Percentiles rank a stretch among this genome's conserved stretches.
Evolutionary conservation across 2,888 invertebrate genomes (phyloP).

Genomic region (Lasioglossum figueresi): DNA sequence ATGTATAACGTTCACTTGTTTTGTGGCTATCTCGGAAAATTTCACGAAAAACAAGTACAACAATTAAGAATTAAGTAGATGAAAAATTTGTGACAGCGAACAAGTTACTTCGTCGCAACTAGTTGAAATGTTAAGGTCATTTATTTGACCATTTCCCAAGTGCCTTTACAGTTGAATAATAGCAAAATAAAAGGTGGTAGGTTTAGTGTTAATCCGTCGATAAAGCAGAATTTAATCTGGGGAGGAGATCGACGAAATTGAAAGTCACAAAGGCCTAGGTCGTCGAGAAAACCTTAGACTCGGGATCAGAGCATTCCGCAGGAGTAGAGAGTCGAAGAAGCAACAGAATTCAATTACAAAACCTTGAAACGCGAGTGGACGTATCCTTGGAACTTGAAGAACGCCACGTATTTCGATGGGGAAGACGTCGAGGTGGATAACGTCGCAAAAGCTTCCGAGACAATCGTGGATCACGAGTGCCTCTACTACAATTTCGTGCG

Average conservation of each 20-base stretch:
- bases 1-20: not conserved
- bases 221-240: slow-evolving; percentile 1
- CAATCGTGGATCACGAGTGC: not conserved
- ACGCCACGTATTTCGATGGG: slow-evolving; percentile 36
- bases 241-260: not conserved
- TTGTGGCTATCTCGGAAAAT: no score
- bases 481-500: not conserved
- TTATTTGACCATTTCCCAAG: not conserved
- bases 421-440: slow-evolving; percentile 9
- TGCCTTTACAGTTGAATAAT: not conserved
- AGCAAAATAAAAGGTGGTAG: not conserved
- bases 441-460: slow-evolving; percentile 2
- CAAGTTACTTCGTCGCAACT: not conserved
- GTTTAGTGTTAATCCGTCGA: not conserved
- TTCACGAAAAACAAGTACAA: no score
- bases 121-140: not conserved
- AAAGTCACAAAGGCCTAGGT: slow-evolving; percentile 40
- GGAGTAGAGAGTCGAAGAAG: slow-evolving; percentile 19
- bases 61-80: not conserved
- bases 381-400: slow-evolving; percentile 43
- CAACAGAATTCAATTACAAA: slow-evolving; percentile 53
- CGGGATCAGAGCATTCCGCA: slow-evolving; percentile 35
- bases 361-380: slow-evolving; percentile 28
- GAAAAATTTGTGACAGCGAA: not conserved
- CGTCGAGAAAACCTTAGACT: slow-evolving; percentile 8